Evolutionary conservation across 2,797 vertebrate genomes (phyloP).

Genomic region (Aeoliscus strigatus): DNA sequence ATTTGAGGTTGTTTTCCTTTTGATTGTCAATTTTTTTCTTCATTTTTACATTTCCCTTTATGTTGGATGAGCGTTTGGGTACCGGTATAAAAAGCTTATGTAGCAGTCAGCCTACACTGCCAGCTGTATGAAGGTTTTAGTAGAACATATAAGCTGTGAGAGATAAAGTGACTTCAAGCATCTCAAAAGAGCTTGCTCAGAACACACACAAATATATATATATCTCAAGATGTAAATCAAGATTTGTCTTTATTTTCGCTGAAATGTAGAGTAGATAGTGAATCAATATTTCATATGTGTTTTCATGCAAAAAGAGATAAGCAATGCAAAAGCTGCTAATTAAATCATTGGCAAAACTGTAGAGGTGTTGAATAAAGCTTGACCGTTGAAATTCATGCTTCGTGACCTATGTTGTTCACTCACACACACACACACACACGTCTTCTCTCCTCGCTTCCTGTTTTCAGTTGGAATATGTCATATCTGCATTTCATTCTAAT

Average conservation of each 20-base stretch:
- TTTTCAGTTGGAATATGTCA: slow-evolving; percentile 38
- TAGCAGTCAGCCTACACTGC: slow-evolving; percentile 72
- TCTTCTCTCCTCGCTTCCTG: slow-evolving; percentile 29
- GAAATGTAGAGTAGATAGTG: slow-evolving; percentile 28
- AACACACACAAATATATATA: slow-evolving; percentile 37
- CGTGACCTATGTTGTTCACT: background rate
- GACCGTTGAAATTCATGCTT: slow-evolving; percentile 1
- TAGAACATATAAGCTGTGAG: slow-evolving; percentile 48
- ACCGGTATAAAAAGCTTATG: slow-evolving; percentile 37
- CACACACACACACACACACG: slow-evolving; percentile 4
- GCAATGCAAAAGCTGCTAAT: slow-evolving; percentile 45
- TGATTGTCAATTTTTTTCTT: slow-evolving; percentile 1
- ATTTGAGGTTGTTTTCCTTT: slow-evolving; percentile 53
- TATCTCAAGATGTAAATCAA: slow-evolving; percentile 54
- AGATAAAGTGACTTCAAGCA: slow-evolving; percentile 24
- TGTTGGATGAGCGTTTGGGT: slow-evolving; percentile 19
- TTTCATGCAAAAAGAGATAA: slow-evolving; percentile 28
- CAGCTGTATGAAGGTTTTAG: slow-evolving; percentile 40
- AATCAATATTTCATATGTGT: slow-evolving; percentile 22
- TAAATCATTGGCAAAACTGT: slow-evolving; percentile 20
- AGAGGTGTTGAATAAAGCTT: slow-evolving; percentile 38
- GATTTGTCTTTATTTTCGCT: slow-evolving; percentile 59
- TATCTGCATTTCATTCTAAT: slow-evolving; percentile 41
- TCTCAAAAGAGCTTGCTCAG: slow-evolving; percentile 32
- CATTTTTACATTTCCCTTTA: slow-evolving; percentile 20